Evolutionary conservation across 1,140 invertebrate species (phyloP), one percentile per base, ranked within the genome.

Genomic region (Scylla paramamosain): DNA sequence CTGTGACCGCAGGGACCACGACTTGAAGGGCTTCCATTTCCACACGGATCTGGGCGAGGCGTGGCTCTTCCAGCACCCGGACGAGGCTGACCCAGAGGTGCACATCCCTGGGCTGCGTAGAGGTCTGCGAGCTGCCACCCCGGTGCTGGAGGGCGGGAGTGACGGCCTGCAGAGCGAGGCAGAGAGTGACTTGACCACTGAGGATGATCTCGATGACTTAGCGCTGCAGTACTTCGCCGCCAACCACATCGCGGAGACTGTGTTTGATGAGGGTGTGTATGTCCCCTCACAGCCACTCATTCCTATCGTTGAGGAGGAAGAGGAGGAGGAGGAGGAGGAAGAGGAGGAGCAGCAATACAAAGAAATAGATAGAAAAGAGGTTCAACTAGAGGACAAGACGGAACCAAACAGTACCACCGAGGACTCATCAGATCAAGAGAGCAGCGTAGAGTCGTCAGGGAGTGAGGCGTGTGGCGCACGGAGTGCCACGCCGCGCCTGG

Each of bases 401-500:
- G 20, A n/a, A 12, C 67, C n/a, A 7, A 77, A n/a, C 67, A 77
- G 67, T 20, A n/a, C 67, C 8, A 20, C 16, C 67, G 67, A 48
- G 83, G 32, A 29, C 4, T 92, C 8, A 8, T 48, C 52, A n/a
- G 92, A 31, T 10, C 67, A n/a, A 8, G 89, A 90, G 45, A 77
- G 59, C 92, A 92, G 83, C n/a, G 89, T 29, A 29, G 89, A 14
- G 3, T 91, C 48, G 8, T 29, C 45, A 6, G 82, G 46, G 83
- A 89, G 31, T 25, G 82, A 48, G 3, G 89, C 32, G 7, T 46
- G 88, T 77, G 87, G 48, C 39, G 14, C 59, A 7, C 67, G 84
- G 1, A 94, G 89, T 31, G 91, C 93, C 6, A 93, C 93, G 25
- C 96, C 95, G 8, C 88, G 88, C 20, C 89, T 96, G 25, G 82